phyloP scores from a whole-genome alignment of 2,113 vertebrate genomes.

The Camelus bactrianus region DNA sequence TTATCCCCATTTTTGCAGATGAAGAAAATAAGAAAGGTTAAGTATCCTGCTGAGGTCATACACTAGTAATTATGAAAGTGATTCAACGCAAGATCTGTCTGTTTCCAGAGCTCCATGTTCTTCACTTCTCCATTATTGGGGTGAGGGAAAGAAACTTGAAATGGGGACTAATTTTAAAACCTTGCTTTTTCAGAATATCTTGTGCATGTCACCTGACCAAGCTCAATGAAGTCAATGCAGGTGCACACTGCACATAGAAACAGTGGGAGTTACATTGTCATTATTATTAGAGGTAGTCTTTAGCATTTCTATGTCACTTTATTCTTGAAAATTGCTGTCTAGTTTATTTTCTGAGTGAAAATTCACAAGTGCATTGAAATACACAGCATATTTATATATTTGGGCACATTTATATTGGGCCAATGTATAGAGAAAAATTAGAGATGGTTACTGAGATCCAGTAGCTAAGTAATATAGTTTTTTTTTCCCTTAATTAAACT shows the following conservation, averaged over 20 bases:
- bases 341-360: conserved; percentile 59
- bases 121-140: background rate
- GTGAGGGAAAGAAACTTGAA: conserved; percentile 3
- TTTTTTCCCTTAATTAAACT: conserved; percentile 12
- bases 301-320: conserved; percentile 79
- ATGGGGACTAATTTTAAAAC: conserved; percentile 56
- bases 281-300: conserved; percentile 79
- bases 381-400: conserved; percentile 38
- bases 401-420: conserved; percentile 37
- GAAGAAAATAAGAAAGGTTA: conserved; percentile 60
- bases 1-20: conserved; percentile 10
- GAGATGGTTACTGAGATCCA: background rate
- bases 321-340: conserved; percentile 67
- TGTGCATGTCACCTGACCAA: conserved; percentile 18
- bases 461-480: conserved; percentile 11
- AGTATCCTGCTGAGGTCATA: conserved; percentile 11
- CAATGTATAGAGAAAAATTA: conserved; percentile 18
- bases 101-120: conserved; percentile 36
- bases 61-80: background rate
- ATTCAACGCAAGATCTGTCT: conserved; percentile 15
- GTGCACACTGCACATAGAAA: conserved; percentile 58
- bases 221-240: conserved; percentile 61
- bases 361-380: conserved; percentile 60
- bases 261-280: conserved; percentile 80
- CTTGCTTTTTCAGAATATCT: conserved; percentile 29